Evolutionary conservation across 2,797 vertebrate genomes (phyloP).

Genomic region (Pelodytes ibericus): DNA sequence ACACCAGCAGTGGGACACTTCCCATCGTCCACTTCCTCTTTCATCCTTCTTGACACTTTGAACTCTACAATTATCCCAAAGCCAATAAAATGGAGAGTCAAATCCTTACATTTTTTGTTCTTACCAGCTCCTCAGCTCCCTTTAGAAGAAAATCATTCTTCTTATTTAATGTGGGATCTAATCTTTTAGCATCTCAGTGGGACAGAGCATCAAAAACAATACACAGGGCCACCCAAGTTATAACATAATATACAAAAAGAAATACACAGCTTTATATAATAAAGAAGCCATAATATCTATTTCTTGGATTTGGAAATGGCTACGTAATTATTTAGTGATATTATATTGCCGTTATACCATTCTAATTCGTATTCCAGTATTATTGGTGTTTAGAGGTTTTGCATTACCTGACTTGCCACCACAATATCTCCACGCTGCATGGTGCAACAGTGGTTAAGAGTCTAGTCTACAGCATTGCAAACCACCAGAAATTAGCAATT

Average conservation of each 20-base stretch:
- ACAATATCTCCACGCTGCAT: too few species aligned
- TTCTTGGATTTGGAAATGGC: too few species aligned
- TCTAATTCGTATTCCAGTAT: too few species aligned
- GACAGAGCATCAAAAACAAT: not conserved
- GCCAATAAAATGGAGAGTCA: constrained; percentile 49
- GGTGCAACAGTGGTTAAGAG: too few species aligned
- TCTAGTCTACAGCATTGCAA: too few species aligned
- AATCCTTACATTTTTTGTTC: constrained; percentile 8
- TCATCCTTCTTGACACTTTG: constrained; percentile 57
- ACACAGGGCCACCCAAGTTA: not conserved
- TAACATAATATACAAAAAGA: not conserved
- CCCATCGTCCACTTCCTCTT: constrained; percentile 58
- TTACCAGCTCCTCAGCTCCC: not conserved
- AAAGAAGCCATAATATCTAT: too few species aligned
- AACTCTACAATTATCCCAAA: constrained; percentile 58
- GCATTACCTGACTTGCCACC: too few species aligned
- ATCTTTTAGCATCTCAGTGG: not conserved
- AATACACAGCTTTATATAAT: too few species aligned
- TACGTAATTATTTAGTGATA: too few species aligned
- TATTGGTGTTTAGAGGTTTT: too few species aligned
- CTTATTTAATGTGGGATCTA: not conserved
- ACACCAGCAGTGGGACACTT: constrained; percentile 61
- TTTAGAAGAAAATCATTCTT: not conserved
- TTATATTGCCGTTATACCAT: too few species aligned
- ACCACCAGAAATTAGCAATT: too few species aligned